A percentile compares a stretch with the other conserved stretches of the same genome.
Conservation (phyloP, 2,113 vertebrate genomes). For the Nannospalax galili region DNA sequence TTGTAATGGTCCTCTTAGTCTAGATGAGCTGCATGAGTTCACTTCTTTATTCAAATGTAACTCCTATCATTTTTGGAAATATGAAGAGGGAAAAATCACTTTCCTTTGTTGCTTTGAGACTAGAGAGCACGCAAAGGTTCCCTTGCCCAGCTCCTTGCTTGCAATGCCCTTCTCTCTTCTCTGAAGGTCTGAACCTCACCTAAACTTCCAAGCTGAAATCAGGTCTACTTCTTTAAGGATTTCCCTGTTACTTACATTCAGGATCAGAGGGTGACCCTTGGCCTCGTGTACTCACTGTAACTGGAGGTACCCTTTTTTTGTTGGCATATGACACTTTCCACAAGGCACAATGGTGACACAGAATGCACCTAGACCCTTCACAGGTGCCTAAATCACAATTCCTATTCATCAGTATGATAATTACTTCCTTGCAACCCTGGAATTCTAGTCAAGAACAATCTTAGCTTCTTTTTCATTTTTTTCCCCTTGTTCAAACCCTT, state of each 20-base stretch:
- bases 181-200: not conserved
- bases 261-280: not conserved
- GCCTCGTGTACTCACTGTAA: not conserved
- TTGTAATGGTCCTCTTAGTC: not conserved
- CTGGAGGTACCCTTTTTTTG: not conserved
- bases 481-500: not conserved
- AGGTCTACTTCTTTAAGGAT: not conserved
- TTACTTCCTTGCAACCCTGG: not conserved
- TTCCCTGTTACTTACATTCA: not conserved
- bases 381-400: not conserved
- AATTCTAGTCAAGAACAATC: not conserved
- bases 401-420: not conserved
- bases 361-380: not conserved
- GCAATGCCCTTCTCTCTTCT: not conserved
- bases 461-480: not conserved
- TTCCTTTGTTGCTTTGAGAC: not conserved
- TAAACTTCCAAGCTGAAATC: not conserved
- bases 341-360: not conserved
- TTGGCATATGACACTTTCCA: not conserved
- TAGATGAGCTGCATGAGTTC: not conserved
- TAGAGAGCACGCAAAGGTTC: not conserved
- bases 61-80: not conserved
- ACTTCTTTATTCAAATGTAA: not conserved
- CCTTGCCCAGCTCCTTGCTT: not conserved
- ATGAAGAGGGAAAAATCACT: not conserved